phyloP scores from a whole-genome alignment of 2,888 invertebrate genomes.

The Aleiodes leptofemur region DNA sequence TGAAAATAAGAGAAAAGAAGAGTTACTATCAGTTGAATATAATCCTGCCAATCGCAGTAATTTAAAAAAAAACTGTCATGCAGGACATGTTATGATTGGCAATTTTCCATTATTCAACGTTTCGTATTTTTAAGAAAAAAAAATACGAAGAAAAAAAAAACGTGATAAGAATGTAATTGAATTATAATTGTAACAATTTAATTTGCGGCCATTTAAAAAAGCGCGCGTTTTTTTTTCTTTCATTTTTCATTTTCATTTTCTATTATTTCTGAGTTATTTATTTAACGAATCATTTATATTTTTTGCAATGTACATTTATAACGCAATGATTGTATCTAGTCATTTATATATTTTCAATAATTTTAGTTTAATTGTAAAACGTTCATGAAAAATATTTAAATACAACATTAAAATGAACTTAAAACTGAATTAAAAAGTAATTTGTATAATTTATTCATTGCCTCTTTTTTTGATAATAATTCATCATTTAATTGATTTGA shows the following conservation, averaged over 20 bases:
- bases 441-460: background rate
- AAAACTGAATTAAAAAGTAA: background rate
- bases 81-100: conserved; percentile 54
- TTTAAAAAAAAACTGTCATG: conserved; percentile 50
- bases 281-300: conserved; percentile 71
- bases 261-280: conserved; percentile 65
- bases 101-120: conserved; percentile 45
- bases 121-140: conserved; percentile 6
- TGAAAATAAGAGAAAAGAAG: background rate
- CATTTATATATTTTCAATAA: conserved; percentile 74
- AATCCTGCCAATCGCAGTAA: conserved; percentile 45
- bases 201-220: conserved; percentile 26
- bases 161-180: conserved; percentile 24
- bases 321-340: conserved; percentile 75
- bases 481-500: too few relatives aligned
- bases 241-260: conserved; percentile 53
- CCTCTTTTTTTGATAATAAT: too few relatives aligned
- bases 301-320: conserved; percentile 73
- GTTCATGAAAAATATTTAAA: conserved; percentile 72
- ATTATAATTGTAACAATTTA: too few relatives aligned
- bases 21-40: conserved; percentile 32
- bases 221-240: conserved; percentile 49
- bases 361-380: conserved; percentile 72
- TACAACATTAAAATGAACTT: conserved; percentile 59
- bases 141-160: conserved; percentile 1